Evolutionary conservation across 2,113 vertebrate genomes (phyloP), one percentile per base, ranked within the genome.

Genomic region (Oenanthe oenanthe): DNA sequence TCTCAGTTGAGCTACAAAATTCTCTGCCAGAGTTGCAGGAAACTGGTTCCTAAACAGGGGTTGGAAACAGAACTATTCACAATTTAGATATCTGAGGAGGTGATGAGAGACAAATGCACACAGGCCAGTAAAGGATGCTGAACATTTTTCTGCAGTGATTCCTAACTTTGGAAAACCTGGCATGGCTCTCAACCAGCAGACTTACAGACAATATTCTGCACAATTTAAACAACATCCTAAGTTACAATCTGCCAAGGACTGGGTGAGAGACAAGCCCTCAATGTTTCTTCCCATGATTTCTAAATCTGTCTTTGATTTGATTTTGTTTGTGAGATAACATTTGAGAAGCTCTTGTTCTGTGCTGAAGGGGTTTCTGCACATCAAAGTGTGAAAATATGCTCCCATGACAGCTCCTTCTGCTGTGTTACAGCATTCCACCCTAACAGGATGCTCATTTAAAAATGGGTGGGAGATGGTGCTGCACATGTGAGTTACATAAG

Each of bases 81-180:
- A 48, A 70, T 94, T 91, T 13, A 89, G 57, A 65, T 74, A 29
- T 68, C 58, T n/a, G 36, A 71, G 80, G 72, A 82, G 18, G 50
- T 38, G 57, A 75, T 68, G 92, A 94, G 50, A 93, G 83, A 50
- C 20, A 67, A 57, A 77, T 3, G 28, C 16, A 20, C 56, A 40
- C 17, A 18, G 1, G 51, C 58, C 88, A 90, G 25, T 36, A 63
- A 85, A 73, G 26, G 21, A 87, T 91, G 71, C 36, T 89, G 78
- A 94, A 91, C 70, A 91, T 85, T 92, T 58, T 94, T 95, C 67
- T 67, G 68, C 32, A 66, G 13, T 90, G 81, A 95, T 74, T 79
- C 78, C 68, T 63, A 38, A 75, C 15, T 54, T 54, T 48, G 54
- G 43, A 96, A 43, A 18, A 66, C 11, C 21, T 91, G 85, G 67